phyloP scores from a whole-genome alignment of 2,797 vertebrate genomes.

The Xiphophorus birchmanni region DNA sequence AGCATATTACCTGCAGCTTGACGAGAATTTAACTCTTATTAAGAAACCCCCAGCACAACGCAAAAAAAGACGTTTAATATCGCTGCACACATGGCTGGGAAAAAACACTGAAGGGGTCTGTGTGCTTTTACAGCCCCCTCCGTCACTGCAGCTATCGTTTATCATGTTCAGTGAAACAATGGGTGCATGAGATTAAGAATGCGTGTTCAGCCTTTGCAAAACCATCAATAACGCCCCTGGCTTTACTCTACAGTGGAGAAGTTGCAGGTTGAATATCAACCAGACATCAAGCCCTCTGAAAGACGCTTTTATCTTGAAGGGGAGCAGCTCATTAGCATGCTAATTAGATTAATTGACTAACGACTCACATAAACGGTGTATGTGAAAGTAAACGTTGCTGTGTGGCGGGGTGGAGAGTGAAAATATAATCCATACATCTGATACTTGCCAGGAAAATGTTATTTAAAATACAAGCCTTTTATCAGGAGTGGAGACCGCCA shows the following conservation, averaged over 20 bases:
- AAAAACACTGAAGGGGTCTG: constrained; percentile 57
- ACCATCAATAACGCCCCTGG: constrained; percentile 50
- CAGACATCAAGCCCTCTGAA: constrained; percentile 66
- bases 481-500: background rate
- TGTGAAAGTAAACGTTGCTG: constrained; percentile 58
- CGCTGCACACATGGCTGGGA: constrained; percentile 49
- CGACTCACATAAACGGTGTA: constrained; percentile 56
- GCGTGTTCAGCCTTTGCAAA: constrained; percentile 45
- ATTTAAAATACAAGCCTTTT: background rate
- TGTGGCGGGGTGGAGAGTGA: constrained; percentile 3
- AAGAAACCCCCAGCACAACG: constrained; percentile 12
- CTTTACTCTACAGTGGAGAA: constrained; percentile 58
- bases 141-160: constrained; percentile 46
- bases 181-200: constrained; percentile 40
- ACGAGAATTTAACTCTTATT: constrained; percentile 3
- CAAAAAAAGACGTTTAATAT: constrained; percentile 30
- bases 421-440: constrained; percentile 1
- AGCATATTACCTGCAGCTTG: background rate
- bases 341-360: constrained; percentile 75
- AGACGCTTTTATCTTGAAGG: constrained; percentile 67
- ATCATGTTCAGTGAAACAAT: constrained; percentile 69
- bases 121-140: constrained; percentile 45
- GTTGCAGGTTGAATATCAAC: constrained; percentile 71
- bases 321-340: constrained; percentile 70
- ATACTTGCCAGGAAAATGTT: background rate